Conservation (phyloP, 2,797 vertebrate genomes). For the Pogonophryne albipinna region DNA sequence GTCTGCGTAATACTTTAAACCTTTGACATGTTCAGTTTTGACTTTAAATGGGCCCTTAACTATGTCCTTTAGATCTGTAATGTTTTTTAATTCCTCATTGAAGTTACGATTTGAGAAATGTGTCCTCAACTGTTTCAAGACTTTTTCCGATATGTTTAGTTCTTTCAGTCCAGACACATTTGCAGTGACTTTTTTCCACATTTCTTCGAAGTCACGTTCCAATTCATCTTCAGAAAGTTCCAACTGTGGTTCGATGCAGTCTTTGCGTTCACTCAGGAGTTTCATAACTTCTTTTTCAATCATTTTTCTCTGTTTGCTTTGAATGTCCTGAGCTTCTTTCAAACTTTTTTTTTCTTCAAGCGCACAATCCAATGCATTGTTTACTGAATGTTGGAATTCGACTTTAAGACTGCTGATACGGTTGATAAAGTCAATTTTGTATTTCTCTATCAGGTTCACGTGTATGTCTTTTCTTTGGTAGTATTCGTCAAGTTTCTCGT, state of each 20-base stretch:
- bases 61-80: not conserved
- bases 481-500: conserved; percentile 26
- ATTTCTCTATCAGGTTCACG: conserved; percentile 68
- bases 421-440: conserved; percentile 63
- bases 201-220: conserved; percentile 45
- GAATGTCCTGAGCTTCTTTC: conserved; percentile 42
- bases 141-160: conserved; percentile 4
- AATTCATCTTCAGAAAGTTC: conserved; percentile 46
- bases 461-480: conserved; percentile 53
- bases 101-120: conserved; percentile 9
- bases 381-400: conserved; percentile 47
- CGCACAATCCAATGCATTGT: conserved; percentile 10
- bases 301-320: conserved; percentile 34
- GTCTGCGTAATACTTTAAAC: too few species aligned
- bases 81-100: not conserved
- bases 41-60: not conserved
- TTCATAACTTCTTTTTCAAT: conserved; percentile 67
- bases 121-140: conserved; percentile 18
- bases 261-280: conserved; percentile 49
- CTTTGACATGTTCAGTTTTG: fast-evolving
- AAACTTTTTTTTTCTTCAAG: conserved; percentile 26
- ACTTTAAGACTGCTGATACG: conserved; percentile 34
- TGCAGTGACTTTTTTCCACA: conserved; percentile 38
- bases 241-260: too few species aligned
- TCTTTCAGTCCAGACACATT: conserved; percentile 28